Evolutionary conservation across 1,140 invertebrate species (phyloP), one percentile per base, ranked within the genome.

Genomic region (Aporrectodea caliginosa): DNA sequence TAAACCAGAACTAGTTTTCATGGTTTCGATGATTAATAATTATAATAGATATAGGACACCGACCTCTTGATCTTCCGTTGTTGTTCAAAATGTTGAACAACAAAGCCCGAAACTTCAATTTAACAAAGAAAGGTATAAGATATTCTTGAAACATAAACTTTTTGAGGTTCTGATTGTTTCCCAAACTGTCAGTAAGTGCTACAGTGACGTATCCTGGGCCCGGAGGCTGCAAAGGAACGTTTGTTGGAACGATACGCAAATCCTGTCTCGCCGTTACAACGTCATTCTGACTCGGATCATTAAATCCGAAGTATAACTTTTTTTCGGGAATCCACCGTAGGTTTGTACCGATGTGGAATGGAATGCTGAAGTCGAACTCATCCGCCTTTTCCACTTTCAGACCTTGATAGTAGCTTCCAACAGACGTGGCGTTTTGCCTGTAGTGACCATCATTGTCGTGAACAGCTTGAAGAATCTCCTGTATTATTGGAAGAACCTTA

Each of bases 341-440:
- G 2, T 72, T 72, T 12, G n/a, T 31, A 6, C n/a, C n/a, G 12
- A n/a, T 31, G n/a, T 72, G 2, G n/a, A 72, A 31, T 2, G 30
- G n/a, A n/a, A 72, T n/a, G 70, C 70, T 72, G 70, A 27, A 72
- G 30, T 72, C 70, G 30, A 72, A 72, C 27, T 72, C 70, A n/a
- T 72, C 70, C n/a, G 70, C 70, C 30, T 72, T 72, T 31, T 72
- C 30, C 70, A 72, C 70, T n/a, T 72, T 72, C 70, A 72, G 70
- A 12, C 70, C 70, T n/a, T 72, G 70, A 12, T 31, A 72, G 70
- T 72, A 72, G 30, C 70, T 72, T 27, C 70, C 70, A 6, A 72
- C 70, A 14, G n/a, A 6, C 12, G 6, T 12, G 30, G 70, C 2
- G n/a, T 27, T 31, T 31, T 72, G 2, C n/a, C 27, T 31, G 27